phyloP scores from a whole-genome alignment of 2,113 vertebrate species.

The Lepus europaeus region DNA sequence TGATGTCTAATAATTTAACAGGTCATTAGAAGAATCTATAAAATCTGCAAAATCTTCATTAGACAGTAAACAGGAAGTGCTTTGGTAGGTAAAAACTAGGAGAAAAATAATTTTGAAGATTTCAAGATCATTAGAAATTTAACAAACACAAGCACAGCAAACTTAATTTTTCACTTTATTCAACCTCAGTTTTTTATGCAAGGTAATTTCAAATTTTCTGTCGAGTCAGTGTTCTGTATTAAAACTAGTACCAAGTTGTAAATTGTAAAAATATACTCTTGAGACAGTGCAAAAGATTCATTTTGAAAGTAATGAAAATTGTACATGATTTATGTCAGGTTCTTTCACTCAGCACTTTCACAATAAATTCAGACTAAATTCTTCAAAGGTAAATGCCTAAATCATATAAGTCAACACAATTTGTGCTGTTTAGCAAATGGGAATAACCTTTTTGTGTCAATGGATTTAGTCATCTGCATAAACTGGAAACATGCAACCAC shows the following conservation, averaged over 20 bases:
- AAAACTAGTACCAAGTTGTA: slow-evolving; percentile 60
- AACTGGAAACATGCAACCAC: not conserved
- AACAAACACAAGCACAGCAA: slow-evolving; percentile 53
- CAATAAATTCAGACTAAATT: slow-evolving; percentile 65
- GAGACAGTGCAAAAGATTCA: slow-evolving; percentile 82
- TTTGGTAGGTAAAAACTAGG: not conserved
- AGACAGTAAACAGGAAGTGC: not conserved
- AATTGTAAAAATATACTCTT: slow-evolving; percentile 77
- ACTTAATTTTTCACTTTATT: slow-evolving; percentile 69
- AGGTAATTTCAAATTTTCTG: slow-evolving; percentile 50
- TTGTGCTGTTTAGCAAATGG: slow-evolving; percentile 59
- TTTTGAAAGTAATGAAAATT: slow-evolving; percentile 72
- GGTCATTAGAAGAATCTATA: no score
- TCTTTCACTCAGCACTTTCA: slow-evolving; percentile 65
- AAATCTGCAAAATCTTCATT: not conserved
- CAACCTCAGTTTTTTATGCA: slow-evolving; percentile 50
- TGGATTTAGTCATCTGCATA: slow-evolving; percentile 67
- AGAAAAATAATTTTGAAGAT: not conserved
- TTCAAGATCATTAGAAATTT: not conserved
- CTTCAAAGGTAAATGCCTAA: slow-evolving; percentile 57
- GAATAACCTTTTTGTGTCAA: not conserved
- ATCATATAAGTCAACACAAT: slow-evolving; percentile 61
- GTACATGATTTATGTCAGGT: slow-evolving; percentile 68
- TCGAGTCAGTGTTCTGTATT: slow-evolving; percentile 55
- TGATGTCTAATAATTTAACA: not conserved